phyloP scores from a whole-genome alignment of 1,140 invertebrate species.

The Ceratina australensis region DNA sequence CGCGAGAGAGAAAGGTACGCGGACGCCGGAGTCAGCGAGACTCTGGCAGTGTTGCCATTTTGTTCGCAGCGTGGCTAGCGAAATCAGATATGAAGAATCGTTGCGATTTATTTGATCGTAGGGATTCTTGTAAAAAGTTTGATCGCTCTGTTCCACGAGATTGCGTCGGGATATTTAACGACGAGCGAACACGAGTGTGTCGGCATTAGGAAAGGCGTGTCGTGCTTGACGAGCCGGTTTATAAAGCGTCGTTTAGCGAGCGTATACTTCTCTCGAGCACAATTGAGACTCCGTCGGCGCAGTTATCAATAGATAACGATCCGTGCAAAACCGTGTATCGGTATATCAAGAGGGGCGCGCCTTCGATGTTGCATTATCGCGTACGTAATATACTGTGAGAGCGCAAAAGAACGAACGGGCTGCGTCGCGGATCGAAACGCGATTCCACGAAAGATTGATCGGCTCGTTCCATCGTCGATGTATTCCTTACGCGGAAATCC shows the following conservation, averaged over 20 bases:
- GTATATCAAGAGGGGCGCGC: neutral
- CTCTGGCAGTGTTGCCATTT: too few species aligned
- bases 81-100: too few species aligned
- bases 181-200: neutral
- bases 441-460: constrained; percentile 43
- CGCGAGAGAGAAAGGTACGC: too few species aligned
- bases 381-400: constrained; percentile 26
- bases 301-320: constrained; percentile 16
- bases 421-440: constrained; percentile 6
- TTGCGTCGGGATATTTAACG: neutral
- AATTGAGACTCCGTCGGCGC: constrained; percentile 13
- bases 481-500: neutral
- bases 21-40: too few species aligned
- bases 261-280: neutral
- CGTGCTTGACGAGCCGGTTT: constrained; percentile 5
- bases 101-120: neutral
- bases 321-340: constrained; percentile 5
- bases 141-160: neutral
- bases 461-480: constrained; percentile 1
- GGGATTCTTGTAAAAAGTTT: neutral
- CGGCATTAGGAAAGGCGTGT: neutral
- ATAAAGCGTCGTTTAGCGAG: constrained; percentile 9
- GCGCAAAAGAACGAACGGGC: constrained; percentile 17
- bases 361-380: constrained; percentile 22
- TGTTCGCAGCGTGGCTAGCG: neutral